phyloP scores from a whole-genome alignment of 2,797 vertebrate genomes.

The Podarcis lilfordi region DNA sequence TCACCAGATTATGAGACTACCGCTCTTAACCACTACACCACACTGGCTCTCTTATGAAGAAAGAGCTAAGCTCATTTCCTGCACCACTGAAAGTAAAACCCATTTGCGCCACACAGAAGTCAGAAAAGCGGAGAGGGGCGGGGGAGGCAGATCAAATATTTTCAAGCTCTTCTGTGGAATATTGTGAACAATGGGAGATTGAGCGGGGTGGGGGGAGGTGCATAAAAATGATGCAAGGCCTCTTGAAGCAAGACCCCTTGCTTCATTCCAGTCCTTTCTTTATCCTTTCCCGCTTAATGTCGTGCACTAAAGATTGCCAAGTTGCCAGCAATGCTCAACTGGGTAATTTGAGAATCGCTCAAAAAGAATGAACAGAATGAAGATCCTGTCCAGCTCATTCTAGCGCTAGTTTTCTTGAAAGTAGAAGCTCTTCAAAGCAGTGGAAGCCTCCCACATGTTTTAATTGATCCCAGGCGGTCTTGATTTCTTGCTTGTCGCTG shows the following conservation, averaged over 20 bases:
- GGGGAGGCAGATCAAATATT: constrained; percentile 54
- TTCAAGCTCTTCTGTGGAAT: constrained; percentile 44
- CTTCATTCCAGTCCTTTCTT: constrained; percentile 61
- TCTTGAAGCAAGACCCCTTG: constrained; percentile 49
- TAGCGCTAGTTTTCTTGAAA: constrained; percentile 55
- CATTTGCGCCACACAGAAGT: constrained; percentile 16
- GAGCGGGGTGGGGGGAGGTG: constrained; percentile 32
- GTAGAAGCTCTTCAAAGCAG: constrained; percentile 63
- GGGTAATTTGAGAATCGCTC: constrained; percentile 61
- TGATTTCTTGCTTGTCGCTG: constrained; percentile 53
- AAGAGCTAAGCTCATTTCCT: background rate
- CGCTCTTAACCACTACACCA: too few species aligned
- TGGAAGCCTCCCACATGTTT: constrained; percentile 54
- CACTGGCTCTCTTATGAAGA: background rate
- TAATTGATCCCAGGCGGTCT: constrained; percentile 56
- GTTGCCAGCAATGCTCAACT: constrained; percentile 63
- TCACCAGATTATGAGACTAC: too few species aligned
- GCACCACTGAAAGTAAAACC: background rate
- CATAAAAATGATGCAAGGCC: constrained; percentile 47
- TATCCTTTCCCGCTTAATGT: constrained; percentile 60
- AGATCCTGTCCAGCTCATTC: constrained; percentile 56
- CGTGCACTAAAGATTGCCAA: constrained; percentile 59
- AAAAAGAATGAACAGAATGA: constrained; percentile 72
- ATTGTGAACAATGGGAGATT: constrained; percentile 41
- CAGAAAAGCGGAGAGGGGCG: background rate